These are phyloP conservation scores for Rhodinocichla rosea DNA, from an alignment of 2,113 vertebrate genomes.

Conservation along the genomic window DNA sequence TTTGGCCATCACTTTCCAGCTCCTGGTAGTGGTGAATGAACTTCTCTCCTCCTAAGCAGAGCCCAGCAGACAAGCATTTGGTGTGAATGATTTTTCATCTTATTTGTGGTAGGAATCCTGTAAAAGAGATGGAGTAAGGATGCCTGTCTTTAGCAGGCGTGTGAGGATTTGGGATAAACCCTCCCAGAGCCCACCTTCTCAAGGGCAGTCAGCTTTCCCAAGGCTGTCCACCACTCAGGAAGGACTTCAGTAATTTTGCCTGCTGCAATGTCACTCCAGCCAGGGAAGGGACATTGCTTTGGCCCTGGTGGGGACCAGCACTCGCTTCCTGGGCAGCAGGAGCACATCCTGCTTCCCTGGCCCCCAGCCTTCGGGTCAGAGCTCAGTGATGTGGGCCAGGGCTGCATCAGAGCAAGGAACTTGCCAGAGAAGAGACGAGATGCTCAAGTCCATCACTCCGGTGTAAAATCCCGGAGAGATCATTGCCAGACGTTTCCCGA, in stretches of 20 bases:
- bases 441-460: not conserved
- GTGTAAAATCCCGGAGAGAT: not conserved
- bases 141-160: fast-evolving
- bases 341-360: not conserved
- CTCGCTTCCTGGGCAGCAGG: fast-evolving
- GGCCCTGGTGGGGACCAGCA: not conserved
- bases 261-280: fast-evolving
- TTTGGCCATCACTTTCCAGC: not conserved
- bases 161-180: not conserved
- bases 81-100: not conserved
- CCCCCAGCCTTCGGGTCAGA: not conserved
- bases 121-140: not conserved
- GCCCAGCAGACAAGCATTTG: not conserved
- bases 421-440: fast-evolving
- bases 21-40: not conserved
- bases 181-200: not conserved
- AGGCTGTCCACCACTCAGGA: not conserved
- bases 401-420: not conserved
- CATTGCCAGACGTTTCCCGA: not conserved
- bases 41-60: not conserved
- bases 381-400: not conserved
- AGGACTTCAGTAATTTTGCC: not conserved
- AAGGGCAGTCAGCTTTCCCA: not conserved
- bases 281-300: not conserved
- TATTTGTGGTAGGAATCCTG: not conserved